phyloP scores from a whole-genome alignment of 2,113 vertebrate species.

The Boulengeromyrus knoepffleri region DNA sequence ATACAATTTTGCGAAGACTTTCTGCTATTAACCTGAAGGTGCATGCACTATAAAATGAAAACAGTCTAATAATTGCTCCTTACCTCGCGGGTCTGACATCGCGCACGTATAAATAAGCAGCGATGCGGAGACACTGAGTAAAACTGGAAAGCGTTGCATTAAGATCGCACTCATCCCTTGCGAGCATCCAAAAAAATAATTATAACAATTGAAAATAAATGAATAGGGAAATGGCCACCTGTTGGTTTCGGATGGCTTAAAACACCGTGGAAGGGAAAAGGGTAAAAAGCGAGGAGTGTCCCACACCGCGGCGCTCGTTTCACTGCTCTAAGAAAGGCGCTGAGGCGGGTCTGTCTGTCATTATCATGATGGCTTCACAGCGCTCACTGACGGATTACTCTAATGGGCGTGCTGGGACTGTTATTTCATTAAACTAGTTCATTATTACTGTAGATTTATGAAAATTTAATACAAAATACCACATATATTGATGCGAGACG shows the following conservation, averaged over 20 bases:
- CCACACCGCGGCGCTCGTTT: not conserved
- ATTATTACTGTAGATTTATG: not conserved
- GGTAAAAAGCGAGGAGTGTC: not conserved
- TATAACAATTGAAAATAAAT: not conserved
- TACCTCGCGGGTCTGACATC: conserved; percentile 21
- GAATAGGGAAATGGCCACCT: not conserved
- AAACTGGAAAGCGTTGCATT: not conserved
- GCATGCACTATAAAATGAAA: not conserved
- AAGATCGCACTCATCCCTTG: not conserved
- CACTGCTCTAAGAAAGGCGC: not conserved
- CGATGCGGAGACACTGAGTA: not conserved
- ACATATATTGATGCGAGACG: not conserved
- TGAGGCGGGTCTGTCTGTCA: not conserved
- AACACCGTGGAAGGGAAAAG: not conserved
- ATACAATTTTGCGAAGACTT: not conserved
- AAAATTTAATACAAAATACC: not conserved
- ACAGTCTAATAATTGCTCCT: not conserved
- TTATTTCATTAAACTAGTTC: not conserved
- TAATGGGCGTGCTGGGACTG: not conserved
- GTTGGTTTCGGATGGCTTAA: not conserved
- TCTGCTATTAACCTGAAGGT: not conserved
- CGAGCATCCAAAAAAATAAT: not conserved
- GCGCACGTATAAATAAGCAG: not conserved
- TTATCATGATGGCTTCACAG: not conserved
- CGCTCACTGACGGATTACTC: not conserved